phyloP scores from a whole-genome alignment of 2,113 vertebrate genomes.

The Phyllopteryx taeniolatus region DNA sequence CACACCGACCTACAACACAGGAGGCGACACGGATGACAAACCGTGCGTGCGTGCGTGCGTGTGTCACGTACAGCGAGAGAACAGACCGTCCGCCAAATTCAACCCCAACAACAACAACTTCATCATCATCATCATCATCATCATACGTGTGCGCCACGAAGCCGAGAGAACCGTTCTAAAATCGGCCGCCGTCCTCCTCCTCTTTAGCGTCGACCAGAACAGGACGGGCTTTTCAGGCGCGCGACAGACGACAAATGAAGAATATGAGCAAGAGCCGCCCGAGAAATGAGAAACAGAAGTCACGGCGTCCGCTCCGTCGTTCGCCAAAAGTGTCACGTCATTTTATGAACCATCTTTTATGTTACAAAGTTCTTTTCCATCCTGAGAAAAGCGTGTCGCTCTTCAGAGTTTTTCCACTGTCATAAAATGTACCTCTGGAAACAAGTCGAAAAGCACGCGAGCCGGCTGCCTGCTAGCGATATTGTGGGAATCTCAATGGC shows the following conservation, averaged over 20 bases:
- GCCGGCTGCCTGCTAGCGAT: not conserved
- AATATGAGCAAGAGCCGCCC: not conserved
- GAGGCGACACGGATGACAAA: conserved; percentile 51
- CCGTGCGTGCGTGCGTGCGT: conserved; percentile 4
- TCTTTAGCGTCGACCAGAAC: conserved; percentile 1
- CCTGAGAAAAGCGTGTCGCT: not conserved
- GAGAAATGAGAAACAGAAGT: not conserved
- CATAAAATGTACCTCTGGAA: not conserved
- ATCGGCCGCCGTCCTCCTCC: conserved; percentile 15
- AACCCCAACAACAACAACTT: conserved; percentile 23
- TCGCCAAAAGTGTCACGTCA: not conserved
- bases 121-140: conserved; percentile 36
- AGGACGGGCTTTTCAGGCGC: not conserved
- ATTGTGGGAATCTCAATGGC: not conserved
- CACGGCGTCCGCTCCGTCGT: not conserved
- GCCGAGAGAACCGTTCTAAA: conserved; percentile 45
- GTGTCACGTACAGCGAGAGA: conserved; percentile 17
- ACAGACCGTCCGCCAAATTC: conserved; percentile 59
- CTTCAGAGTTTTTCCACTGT: not conserved
- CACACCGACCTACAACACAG: conserved; percentile 60
- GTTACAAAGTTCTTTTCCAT: not conserved
- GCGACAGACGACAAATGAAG: not conserved
- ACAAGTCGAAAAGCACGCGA: not conserved
- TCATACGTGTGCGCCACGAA: conserved; percentile 55
- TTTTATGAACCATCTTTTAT: not conserved